Conservation (phyloP, 2,888 invertebrate genomes). For the Eremobia ochroleuca region DNA sequence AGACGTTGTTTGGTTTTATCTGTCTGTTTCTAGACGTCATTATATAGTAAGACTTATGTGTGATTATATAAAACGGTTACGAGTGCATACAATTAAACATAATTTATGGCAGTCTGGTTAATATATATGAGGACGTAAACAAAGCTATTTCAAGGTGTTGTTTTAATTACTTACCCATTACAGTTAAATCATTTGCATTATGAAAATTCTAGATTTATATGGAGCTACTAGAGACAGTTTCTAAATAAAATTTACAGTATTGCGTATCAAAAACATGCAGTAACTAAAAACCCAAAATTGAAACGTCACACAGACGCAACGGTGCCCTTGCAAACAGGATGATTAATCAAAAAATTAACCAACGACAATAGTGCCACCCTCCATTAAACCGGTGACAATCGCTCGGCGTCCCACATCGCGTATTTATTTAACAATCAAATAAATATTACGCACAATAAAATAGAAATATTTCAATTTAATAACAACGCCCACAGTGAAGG, state of each 20-base stretch:
- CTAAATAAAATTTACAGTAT: constrained; percentile 36
- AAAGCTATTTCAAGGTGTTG: constrained; percentile 35
- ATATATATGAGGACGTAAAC: constrained; percentile 16
- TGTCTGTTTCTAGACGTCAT: constrained; percentile 22
- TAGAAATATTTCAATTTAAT: constrained; percentile 91
- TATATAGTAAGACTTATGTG: constrained; percentile 1
- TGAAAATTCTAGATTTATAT: neutral
- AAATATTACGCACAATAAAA: constrained; percentile 91
- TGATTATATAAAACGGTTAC: constrained; percentile 19
- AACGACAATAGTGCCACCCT: constrained; percentile 87
- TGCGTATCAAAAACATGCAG: constrained; percentile 64
- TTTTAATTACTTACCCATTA: constrained; percentile 29
- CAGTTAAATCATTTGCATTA: constrained; percentile 12
- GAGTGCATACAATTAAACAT: constrained; percentile 15
- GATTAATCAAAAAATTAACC: constrained; percentile 91
- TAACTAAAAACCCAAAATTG: constrained; percentile 73
- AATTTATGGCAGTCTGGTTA: constrained; percentile 26
- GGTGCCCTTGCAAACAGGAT: constrained; percentile 82
- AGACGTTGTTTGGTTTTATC: constrained; percentile 32
- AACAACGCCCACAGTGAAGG: constrained; percentile 86
- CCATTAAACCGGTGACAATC: constrained; percentile 87
- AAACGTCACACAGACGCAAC: constrained; percentile 83
- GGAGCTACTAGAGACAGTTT: neutral
- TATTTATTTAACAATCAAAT: constrained; percentile 91
- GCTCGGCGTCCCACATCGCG: constrained; percentile 88